A percentile compares a stretch with the other conserved stretches of the same genome.
These are phyloP conservation scores for Neelides sp. DNA, from an alignment of 1,140 invertebrate genomes.

Conservation along the genomic window DNA sequence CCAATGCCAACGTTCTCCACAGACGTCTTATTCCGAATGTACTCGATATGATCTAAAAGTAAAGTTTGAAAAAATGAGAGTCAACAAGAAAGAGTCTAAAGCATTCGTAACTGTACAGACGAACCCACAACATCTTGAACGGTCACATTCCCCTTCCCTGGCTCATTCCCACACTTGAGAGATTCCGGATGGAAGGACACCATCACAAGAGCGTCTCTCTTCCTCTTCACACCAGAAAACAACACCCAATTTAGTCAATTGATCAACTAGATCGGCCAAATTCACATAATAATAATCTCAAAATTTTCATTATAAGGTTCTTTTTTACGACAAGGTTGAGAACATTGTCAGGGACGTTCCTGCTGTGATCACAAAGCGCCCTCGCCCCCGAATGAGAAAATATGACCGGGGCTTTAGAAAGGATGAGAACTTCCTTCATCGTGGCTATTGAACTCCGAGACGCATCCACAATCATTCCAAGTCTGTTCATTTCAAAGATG, in stretches of 20 bases:
- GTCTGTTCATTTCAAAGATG: conserved; percentile 27
- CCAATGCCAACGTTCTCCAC: conserved; percentile 38
- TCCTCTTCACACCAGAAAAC: conserved; percentile 33
- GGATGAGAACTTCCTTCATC: conserved; percentile 36
- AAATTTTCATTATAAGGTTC: neutral
- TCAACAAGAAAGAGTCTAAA: neutral
- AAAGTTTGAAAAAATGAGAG: neutral
- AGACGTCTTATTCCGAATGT: conserved; percentile 35
- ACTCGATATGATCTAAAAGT: conserved; percentile 40
- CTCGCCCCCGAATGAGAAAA: conserved; percentile 43
- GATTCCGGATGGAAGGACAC: conserved; percentile 39
- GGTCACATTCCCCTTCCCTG: conserved; percentile 34
- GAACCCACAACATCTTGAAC: conserved; percentile 40
- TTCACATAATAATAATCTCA: neutral
- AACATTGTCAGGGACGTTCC: conserved; percentile 41
- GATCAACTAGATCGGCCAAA: neutral
- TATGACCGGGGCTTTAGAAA: conserved; percentile 40
- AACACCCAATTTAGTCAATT: neutral
- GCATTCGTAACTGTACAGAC: conserved; percentile 1
- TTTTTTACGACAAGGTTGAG: conserved; percentile 37
- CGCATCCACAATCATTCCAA: conserved; percentile 44
- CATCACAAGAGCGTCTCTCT: conserved; percentile 42
- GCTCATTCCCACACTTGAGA: conserved; percentile 36
- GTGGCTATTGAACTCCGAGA: conserved; percentile 39
- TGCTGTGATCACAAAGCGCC: conserved; percentile 37